Conservation (phyloP, 2,888 invertebrate genomes). For the Blastobasis lacticolella region DNA sequence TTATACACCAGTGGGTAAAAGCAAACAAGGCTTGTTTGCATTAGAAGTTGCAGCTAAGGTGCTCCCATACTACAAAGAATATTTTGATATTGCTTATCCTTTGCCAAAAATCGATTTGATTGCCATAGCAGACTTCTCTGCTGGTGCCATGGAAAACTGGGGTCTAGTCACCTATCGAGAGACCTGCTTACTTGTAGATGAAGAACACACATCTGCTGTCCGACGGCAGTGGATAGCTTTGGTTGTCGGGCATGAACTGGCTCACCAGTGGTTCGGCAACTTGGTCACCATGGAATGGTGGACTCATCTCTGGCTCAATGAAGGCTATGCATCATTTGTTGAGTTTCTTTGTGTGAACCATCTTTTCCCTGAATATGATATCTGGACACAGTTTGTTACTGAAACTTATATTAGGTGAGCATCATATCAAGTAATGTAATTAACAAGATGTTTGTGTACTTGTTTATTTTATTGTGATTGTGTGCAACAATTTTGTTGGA, state of each 20-base stretch:
- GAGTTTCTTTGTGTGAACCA: slow-evolving; percentile 95
- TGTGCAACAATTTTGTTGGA: neutral
- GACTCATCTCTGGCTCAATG: slow-evolving; percentile 97
- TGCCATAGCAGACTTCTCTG: slow-evolving; percentile 95
- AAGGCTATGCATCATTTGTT: slow-evolving; percentile 96
- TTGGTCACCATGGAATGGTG: slow-evolving; percentile 99
- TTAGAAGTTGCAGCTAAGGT: slow-evolving; percentile 93
- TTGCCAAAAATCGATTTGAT: slow-evolving; percentile 97
- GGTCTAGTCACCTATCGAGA: slow-evolving; percentile 95
- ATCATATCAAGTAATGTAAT: neutral
- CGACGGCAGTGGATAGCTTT: slow-evolving; percentile 90
- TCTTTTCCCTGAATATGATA: slow-evolving; percentile 95
- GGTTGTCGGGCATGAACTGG: slow-evolving; percentile 93
- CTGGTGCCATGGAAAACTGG: slow-evolving; percentile 99
- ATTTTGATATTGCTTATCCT: slow-evolving; percentile 96
- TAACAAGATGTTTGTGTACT: neutral
- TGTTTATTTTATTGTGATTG: neutral
- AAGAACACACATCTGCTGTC: slow-evolving; percentile 89
- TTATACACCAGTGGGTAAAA: slow-evolving; percentile 92
- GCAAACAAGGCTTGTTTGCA: slow-evolving; percentile 93
- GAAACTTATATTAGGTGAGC: slow-evolving; percentile 82
- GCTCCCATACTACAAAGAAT: slow-evolving; percentile 94
- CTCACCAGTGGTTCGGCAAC: slow-evolving; percentile 99
- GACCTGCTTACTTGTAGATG: slow-evolving; percentile 91
- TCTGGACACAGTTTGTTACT: slow-evolving; percentile 97